Conservation (phyloP, 2,113 vertebrate genomes). For the Ptychochromis oligacanthus region DNA sequence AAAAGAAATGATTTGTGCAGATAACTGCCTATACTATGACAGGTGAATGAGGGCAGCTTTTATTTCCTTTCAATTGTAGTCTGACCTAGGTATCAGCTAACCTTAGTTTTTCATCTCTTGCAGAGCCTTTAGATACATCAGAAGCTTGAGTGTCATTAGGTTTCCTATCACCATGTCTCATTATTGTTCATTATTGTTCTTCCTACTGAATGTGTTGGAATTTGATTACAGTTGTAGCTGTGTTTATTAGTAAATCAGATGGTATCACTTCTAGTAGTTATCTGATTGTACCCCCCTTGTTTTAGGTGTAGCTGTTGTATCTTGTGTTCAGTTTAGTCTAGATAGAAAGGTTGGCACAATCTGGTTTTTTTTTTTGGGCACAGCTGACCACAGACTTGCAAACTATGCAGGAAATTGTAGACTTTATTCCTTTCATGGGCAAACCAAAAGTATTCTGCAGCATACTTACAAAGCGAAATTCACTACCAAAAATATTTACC, state of each 20-base stretch:
- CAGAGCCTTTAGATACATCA: background rate
- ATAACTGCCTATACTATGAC: slow-evolving; percentile 8
- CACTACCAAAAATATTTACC: background rate
- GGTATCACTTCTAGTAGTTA: background rate
- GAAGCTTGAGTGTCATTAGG: slow-evolving; percentile 19
- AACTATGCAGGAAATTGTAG: slow-evolving; percentile 44
- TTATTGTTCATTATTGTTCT: slow-evolving; percentile 15
- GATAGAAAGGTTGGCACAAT: slow-evolving; percentile 15
- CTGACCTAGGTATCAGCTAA: slow-evolving; percentile 52
- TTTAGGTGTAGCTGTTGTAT: slow-evolving; percentile 11
- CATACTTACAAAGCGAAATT: background rate
- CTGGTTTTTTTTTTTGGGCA: slow-evolving; percentile 45
- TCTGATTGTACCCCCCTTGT: background rate
- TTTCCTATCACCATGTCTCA: slow-evolving; percentile 19
- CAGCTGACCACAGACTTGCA: slow-evolving; percentile 47
- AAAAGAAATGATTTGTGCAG: background rate
- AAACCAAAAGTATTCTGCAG: slow-evolving; percentile 60
- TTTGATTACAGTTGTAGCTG: background rate
- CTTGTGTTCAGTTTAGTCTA: slow-evolving; percentile 12
- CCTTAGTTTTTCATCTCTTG: slow-evolving; percentile 25
- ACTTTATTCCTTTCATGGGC: slow-evolving; percentile 59
- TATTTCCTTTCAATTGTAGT: slow-evolving; percentile 46
- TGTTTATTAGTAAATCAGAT: background rate
- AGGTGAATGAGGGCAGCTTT: slow-evolving; percentile 37
- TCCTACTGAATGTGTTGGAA: background rate